A percentile compares a stretch with the other conserved stretches of the same genome.
Conservation (phyloP, 2,888 invertebrate genomes). For the Gonocerus acuteangulatus region DNA sequence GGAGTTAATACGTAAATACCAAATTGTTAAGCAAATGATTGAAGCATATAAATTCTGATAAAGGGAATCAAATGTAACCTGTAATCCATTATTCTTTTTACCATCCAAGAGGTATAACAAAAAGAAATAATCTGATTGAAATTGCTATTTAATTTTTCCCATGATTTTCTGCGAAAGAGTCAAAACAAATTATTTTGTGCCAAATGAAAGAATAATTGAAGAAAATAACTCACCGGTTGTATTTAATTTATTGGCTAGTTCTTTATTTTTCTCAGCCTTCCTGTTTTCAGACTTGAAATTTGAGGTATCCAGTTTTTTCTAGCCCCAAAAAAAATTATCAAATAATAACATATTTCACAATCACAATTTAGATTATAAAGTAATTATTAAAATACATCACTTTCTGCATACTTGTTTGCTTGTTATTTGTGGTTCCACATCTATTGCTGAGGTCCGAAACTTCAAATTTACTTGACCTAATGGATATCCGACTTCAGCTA, state of each 20-base stretch:
- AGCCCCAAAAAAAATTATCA: background rate
- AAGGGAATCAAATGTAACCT: no score
- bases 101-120: no score
- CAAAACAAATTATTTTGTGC: no score
- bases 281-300: slow-evolving; percentile 32
- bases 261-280: slow-evolving; percentile 35
- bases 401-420: background rate
- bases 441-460: background rate
- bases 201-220: no score
- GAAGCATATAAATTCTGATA: no score
- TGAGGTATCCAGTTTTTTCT: slow-evolving; percentile 21
- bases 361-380: background rate
- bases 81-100: no score
- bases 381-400: background rate
- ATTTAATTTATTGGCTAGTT: slow-evolving; percentile 31
- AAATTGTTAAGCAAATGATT: no score
- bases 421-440: background rate
- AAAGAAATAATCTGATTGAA: no score
- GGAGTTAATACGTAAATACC: no score
- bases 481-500: slow-evolving; percentile 13
- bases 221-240: slow-evolving; percentile 36
- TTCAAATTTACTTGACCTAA: background rate
- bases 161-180: no score
- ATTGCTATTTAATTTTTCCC: no score
- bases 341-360: background rate